Percentiles rank a stretch among this genome's conserved stretches.
phyloP scores from a whole-genome alignment of 2,797 vertebrate genomes.

The Thamnophis elegans region DNA sequence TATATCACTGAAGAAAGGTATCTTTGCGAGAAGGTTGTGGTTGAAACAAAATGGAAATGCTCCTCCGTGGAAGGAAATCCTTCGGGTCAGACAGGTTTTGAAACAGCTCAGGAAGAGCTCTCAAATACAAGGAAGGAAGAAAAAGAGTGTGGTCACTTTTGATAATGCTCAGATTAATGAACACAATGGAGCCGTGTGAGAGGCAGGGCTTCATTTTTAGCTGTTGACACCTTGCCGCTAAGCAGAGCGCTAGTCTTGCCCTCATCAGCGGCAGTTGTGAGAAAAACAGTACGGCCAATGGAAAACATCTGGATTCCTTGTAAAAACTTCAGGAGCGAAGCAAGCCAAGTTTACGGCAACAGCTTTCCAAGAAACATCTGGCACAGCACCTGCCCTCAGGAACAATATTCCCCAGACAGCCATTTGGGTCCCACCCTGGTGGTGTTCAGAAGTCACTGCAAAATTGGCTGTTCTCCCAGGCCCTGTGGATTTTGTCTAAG shows the following conservation, averaged over 20 bases:
- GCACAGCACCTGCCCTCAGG: not conserved
- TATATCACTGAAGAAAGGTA: not conserved
- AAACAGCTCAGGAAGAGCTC: not conserved
- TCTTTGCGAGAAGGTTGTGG: not conserved
- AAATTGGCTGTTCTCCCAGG: not conserved
- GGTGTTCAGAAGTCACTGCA: not conserved
- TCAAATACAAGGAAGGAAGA: slow-evolving; percentile 11
- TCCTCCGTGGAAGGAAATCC: not conserved
- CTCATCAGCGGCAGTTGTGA: not conserved
- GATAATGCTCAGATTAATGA: slow-evolving; percentile 48
- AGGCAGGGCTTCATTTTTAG: not conserved
- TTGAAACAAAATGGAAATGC: not conserved
- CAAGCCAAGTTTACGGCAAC: not conserved
- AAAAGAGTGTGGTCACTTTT: slow-evolving; percentile 27
- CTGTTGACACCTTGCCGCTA: not conserved
- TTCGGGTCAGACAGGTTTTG: not conserved
- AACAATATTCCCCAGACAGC: not conserved
- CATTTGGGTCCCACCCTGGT: not conserved
- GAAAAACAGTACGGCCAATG: not conserved
- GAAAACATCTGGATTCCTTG: not conserved
- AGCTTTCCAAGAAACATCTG: not conserved
- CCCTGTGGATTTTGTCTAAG: not conserved
- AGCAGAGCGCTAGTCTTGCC: not conserved
- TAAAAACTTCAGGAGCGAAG: not conserved
- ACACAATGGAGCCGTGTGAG: not conserved